These are phyloP conservation scores for Sternotherus odoratus DNA, from an alignment of 2,797 vertebrate species.

Conservation along the genomic window DNA sequence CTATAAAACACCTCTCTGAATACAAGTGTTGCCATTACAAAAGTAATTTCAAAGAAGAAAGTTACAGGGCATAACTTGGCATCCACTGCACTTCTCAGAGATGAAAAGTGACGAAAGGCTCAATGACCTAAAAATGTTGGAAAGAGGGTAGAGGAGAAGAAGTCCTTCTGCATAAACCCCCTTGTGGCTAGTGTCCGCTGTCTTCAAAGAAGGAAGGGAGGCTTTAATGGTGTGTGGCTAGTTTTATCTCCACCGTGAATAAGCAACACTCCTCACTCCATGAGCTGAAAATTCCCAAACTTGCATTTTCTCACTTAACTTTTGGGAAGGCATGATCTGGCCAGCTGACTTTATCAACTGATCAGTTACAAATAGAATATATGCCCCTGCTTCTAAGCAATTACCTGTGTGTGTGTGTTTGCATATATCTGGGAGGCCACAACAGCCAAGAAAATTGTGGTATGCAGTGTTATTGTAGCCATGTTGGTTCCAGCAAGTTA, in stretches of 20 bases:
- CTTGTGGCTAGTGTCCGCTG: not conserved
- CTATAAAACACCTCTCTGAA: slow-evolving; percentile 19
- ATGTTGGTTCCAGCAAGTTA: not conserved
- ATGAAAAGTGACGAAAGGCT: not conserved
- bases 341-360: not conserved
- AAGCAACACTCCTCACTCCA: not conserved
- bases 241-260: not conserved
- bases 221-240: not conserved
- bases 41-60: slow-evolving; percentile 3
- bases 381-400: not conserved
- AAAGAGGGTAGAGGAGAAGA: not conserved
- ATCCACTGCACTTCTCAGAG: not conserved
- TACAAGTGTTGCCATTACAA: slow-evolving; percentile 37
- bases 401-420: not conserved
- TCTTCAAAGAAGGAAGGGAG: not conserved
- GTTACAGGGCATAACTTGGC: not conserved
- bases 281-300: not conserved
- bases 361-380: not conserved
- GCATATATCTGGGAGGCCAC: not conserved
- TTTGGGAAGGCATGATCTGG: not conserved
- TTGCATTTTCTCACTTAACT: not conserved
- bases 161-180: not conserved
- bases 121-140: not conserved
- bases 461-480: not conserved
- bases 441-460: not conserved